Base-by-base conservation (phyloP, 2,113 vertebrate species). In the Periophthalmodon schlosseri region DNA sequence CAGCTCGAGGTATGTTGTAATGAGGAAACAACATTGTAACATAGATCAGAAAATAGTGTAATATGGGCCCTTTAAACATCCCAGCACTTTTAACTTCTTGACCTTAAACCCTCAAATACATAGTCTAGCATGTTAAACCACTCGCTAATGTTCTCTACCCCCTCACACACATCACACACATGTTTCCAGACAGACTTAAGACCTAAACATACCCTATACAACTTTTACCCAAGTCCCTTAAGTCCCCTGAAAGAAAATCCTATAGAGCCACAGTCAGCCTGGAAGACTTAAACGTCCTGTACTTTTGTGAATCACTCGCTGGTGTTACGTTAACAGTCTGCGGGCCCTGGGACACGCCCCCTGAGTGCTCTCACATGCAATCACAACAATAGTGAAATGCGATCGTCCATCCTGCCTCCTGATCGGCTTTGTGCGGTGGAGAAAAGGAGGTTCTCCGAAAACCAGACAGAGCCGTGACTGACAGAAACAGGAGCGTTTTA, bases 321-420 rank as follows among this genome's bases (percentile, higher is more conserved):
- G 39, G 69, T 73, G 75, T 64, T 2, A 58, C 18, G 6, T 64
- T 75, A 73, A 73, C 75, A 52, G 36, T 80, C 73, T 76, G 68
- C 28, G 63, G 12, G 60, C 69, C 39, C 75, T 72, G 21, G 50
- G 54, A 60, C 73, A 74, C 68, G 16, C 74, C 77, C 77, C 79
- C 47, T 4, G 11, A 47, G 65, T 21, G 7, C 77, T 79, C 84
- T 80, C 72, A 82, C 84, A 82, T 76, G 84, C 80, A 80, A 87
- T 74, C 70, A 77, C 74, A 82, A 90, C 84, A 92, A 88, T 90
- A 61, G 70, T 81, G 91, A 89, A 93, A 93, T 70, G 72, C 74
- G 88, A 92, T 88, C 82, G 58, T 81, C 73, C 75, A 50, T 84
- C 82, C 75, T 80, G 63, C n/a, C 5, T 69, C 69, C 80, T 46